phyloP scores from a whole-genome alignment of 2,113 vertebrate species.

The Mungos mungo region DNA sequence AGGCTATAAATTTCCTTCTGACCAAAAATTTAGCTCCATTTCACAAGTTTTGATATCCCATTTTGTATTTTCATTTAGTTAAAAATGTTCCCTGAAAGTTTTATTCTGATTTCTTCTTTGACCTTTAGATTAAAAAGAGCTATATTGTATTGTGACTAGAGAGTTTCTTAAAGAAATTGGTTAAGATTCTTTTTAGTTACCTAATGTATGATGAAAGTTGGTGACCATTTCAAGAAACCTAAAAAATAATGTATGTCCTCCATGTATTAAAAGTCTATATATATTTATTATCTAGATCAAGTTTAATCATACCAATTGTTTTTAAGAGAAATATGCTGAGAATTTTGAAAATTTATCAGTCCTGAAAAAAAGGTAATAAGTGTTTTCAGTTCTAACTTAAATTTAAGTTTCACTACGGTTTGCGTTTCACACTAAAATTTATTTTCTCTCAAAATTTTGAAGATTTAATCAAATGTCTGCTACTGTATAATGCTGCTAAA shows the following conservation, averaged over 20 bases:
- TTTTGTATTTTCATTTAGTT: neutral
- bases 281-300: neutral
- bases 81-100: neutral
- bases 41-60: neutral
- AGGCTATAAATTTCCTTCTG: neutral
- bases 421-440: neutral
- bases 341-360: neutral
- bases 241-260: neutral
- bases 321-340: neutral
- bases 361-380: neutral
- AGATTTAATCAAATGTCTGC: neutral
- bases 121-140: neutral
- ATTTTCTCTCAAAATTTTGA: constrained; percentile 18
- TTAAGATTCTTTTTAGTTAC: neutral
- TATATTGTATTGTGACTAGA: neutral
- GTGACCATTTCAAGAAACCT: neutral
- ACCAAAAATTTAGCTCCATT: neutral
- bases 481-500: neutral
- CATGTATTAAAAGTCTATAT: neutral
- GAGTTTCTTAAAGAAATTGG: neutral
- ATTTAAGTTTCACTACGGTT: neutral
- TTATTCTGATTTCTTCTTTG: constrained; percentile 35
- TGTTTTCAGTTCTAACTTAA: neutral
- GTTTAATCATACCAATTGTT: neutral
- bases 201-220: neutral